phyloP scores from a whole-genome alignment of 1,140 invertebrate genomes.

The Macrosteles quadrilineatus region DNA sequence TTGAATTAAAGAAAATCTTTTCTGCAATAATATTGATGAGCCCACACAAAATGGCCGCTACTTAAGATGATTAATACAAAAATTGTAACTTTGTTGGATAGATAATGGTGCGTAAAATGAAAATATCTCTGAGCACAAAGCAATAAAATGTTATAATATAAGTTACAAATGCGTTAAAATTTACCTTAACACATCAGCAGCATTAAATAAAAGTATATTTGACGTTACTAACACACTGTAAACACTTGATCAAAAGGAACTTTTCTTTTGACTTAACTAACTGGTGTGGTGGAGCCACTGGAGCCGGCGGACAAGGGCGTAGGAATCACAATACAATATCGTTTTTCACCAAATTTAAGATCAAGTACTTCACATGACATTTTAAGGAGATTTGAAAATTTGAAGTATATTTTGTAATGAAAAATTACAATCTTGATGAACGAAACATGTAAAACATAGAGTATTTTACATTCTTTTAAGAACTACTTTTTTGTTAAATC shows the following conservation, averaged over 20 bases:
- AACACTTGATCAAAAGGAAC: conserved; percentile 34
- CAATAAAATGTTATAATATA: conserved; percentile 4
- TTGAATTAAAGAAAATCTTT: conserved; percentile 19
- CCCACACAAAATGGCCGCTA: conserved; percentile 30
- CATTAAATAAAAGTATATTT: conserved; percentile 26
- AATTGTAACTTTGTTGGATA: neutral
- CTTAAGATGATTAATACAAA: conserved; percentile 32
- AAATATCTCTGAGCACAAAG: neutral
- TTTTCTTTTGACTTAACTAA: conserved; percentile 17
- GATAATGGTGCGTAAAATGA: neutral
- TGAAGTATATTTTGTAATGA: neutral
- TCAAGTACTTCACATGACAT: neutral
- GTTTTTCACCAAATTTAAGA: neutral
- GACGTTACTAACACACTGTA: conserved; percentile 34
- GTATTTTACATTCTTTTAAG: neutral
- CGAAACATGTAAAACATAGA: neutral
- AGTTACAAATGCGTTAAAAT: neutral
- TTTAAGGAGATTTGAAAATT: neutral
- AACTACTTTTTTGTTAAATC: conserved; percentile 21
- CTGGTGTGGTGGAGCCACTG: too few relatives aligned
- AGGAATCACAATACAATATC: conserved; percentile 20
- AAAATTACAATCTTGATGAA: neutral
- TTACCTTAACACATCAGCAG: neutral
- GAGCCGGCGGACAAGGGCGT: conserved; percentile 35
- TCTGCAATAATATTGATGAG: conserved; percentile 32